phyloP scores from a whole-genome alignment of 2,797 vertebrate genomes.

The Onychomys arenicola region DNA sequence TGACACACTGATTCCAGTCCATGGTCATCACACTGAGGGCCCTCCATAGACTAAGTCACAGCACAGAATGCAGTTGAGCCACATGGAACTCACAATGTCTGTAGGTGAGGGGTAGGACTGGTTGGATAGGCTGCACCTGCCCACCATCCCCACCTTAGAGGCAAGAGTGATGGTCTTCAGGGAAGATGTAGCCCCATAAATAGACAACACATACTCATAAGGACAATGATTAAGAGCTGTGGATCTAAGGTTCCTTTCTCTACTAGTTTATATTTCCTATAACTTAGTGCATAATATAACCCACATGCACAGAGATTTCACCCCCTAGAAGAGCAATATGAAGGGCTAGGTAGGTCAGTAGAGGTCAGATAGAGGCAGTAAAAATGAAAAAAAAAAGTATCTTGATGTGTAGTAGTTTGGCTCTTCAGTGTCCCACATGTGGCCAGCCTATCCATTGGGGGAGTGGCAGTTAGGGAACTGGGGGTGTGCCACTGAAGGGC shows the following conservation, averaged over 20 bases:
- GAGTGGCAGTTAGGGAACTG: not conserved
- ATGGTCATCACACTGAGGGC: rapidly evolving
- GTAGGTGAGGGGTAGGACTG: too few relatives aligned
- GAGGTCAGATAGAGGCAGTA: not conserved
- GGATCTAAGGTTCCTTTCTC: not conserved
- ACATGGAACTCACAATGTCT: not conserved
- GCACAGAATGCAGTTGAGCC: not conserved
- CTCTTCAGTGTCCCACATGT: not conserved
- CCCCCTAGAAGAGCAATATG: not conserved
- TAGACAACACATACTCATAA: not conserved
- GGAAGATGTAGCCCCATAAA: not conserved
- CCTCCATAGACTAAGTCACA: not conserved
- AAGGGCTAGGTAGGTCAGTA: not conserved
- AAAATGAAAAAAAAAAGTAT: not conserved
- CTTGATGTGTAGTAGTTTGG: not conserved
- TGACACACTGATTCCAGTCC: not conserved
- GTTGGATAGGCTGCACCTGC: not conserved
- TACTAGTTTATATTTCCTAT: not conserved
- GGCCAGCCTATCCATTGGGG: not conserved
- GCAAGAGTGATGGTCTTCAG: not conserved
- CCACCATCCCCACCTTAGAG: not conserved
- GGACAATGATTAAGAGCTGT: not conserved
- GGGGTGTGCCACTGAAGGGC: not conserved
- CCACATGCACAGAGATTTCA: not conserved
- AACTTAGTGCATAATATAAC: not conserved